Evolutionary conservation across 2,113 vertebrate genomes (phyloP), one percentile per base, ranked within the genome.

Genomic region (Ochotona curzoniae): DNA sequence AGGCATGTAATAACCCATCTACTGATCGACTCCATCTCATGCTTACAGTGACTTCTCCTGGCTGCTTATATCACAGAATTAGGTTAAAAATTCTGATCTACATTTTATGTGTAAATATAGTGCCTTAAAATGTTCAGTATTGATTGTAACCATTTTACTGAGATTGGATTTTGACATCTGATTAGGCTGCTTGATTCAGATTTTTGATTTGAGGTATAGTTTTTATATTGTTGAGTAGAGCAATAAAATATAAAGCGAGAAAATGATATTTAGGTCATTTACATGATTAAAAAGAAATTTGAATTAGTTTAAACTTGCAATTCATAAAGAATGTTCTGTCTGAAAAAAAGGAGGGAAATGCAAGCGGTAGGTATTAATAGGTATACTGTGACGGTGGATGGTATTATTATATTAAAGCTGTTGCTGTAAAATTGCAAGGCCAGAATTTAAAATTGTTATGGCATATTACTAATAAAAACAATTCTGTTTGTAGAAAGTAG

Each of bases 261-360:
- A 70, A 93, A 14, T 84, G 12, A 60, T 57, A 75, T 83, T n/a
- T 95, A 89, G 51, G 80, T 85, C n/a, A 84, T 51, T 93, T 93
- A 79, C 44, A 66, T 51, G 10, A 7, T 8, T 89, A 32, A 28
- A 79, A 83, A 87, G 49, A 87, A 75, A 84, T 93, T 79, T 89
- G 32, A 93, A 54, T 84, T 74, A 76, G 25, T 89, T 32, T 89
- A 82, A 71, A 61, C 8, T 61, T 79, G 2, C 95, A 12, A 81
- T 32, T 75, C 11, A 4, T 60, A 78, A 87, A 69, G 74, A 70
- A 79, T 74, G 2, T 23, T 80, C n/a, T 79, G 87, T 88, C n/a
- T 54, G 11, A 82, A 93, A 35, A 83, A 90, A 51, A 83, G 17
- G 76, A 61, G 8, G 1, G 83, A 35, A 25, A 10, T 67, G 14